phyloP scores from a whole-genome alignment of 2,113 vertebrate species.

The Bettongia penicillata region DNA sequence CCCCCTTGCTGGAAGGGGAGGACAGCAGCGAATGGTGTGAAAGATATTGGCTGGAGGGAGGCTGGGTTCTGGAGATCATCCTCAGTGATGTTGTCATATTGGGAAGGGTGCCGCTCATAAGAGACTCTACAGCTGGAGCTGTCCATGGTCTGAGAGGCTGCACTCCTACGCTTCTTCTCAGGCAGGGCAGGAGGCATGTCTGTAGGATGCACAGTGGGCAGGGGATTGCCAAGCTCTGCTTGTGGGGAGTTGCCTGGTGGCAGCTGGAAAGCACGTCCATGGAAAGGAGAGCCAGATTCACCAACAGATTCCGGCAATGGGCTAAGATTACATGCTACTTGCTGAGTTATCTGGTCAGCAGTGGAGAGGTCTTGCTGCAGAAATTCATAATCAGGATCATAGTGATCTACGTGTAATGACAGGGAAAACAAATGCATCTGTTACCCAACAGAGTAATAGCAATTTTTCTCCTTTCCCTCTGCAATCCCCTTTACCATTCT shows the following conservation, averaged over 20 bases:
- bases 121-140: slow-evolving; percentile 83
- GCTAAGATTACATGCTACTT: slow-evolving; percentile 87
- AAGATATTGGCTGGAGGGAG: slow-evolving; percentile 77
- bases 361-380: slow-evolving; percentile 97
- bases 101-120: slow-evolving; percentile 94
- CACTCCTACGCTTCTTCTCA: slow-evolving; percentile 94
- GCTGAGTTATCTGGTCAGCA: slow-evolving; percentile 89
- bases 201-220: slow-evolving; percentile 54
- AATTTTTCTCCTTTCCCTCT: neutral
- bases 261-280: slow-evolving; percentile 88
- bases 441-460: neutral
- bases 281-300: slow-evolving; percentile 91
- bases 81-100: slow-evolving; percentile 95
- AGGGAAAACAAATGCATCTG: neutral
- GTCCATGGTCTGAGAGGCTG: slow-evolving; percentile 85
- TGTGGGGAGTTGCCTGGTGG: slow-evolving; percentile 76
- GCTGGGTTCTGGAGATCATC: slow-evolving; percentile 87
- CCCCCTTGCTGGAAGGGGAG: slow-evolving; percentile 91
- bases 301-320: slow-evolving; percentile 93
- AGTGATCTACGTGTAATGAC: slow-evolving; percentile 89
- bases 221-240: slow-evolving; percentile 73
- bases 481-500: neutral
- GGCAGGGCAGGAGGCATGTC: slow-evolving; percentile 94
- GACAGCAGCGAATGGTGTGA: slow-evolving; percentile 88
- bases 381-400: slow-evolving; percentile 99